Conservation (phyloP, 2,113 vertebrate genomes). For the Rallus limicola region DNA sequence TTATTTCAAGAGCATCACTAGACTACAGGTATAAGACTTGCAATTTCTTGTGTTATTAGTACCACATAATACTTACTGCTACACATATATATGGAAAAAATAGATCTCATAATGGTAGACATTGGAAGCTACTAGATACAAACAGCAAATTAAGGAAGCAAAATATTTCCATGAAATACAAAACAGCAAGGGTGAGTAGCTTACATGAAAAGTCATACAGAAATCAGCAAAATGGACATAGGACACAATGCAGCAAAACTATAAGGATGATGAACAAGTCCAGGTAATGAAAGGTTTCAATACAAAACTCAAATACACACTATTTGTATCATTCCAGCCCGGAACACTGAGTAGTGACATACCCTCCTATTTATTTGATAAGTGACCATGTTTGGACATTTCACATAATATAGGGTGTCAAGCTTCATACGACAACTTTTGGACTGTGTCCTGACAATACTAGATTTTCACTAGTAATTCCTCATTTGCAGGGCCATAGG, state of each 20-base stretch:
- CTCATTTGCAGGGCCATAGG: not conserved
- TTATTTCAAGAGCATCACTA: not conserved
- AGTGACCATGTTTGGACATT: not conserved
- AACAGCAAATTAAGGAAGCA: not conserved
- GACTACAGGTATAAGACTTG: not conserved
- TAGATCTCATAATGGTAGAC: accelerated
- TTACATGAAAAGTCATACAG: not conserved
- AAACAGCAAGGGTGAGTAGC: not conserved
- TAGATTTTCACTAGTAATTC: not conserved
- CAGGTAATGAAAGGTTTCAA: not conserved
- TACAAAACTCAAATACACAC: not conserved
- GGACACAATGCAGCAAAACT: not conserved
- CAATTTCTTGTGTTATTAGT: not conserved
- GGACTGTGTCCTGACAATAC: not conserved
- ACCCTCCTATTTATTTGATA: not conserved
- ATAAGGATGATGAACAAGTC: accelerated
- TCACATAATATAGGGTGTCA: accelerated
- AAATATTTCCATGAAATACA: not conserved
- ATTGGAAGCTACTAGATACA: not conserved
- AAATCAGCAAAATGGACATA: not conserved
- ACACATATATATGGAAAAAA: not conserved
- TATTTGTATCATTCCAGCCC: not conserved
- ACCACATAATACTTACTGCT: not conserved
- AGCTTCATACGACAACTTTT: not conserved
- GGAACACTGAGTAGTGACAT: not conserved